These are phyloP conservation scores for Spheniscus humboldti DNA, from an alignment of 2,797 vertebrate genomes.

Conservation along the genomic window DNA sequence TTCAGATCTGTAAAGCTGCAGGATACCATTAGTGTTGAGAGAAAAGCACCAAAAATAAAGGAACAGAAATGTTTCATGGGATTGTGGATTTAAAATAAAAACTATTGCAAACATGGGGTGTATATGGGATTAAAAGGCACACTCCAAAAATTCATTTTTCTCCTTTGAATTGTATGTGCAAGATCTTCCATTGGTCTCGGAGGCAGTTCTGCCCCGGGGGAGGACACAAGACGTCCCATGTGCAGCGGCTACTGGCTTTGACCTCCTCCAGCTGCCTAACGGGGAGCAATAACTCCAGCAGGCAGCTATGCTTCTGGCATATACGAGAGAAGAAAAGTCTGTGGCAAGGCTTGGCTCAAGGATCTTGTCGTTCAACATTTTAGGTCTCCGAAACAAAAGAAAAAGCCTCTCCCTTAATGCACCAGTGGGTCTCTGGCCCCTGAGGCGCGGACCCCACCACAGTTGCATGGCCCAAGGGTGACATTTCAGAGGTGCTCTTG, in stretches of 20 bases:
- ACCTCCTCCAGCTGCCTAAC: not conserved
- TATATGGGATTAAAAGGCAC: not conserved
- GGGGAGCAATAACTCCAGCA: not conserved
- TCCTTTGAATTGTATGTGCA: conserved; percentile 25
- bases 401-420: not conserved
- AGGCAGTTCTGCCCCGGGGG: conserved; percentile 6
- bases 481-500: not conserved
- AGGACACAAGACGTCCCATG: conserved; percentile 10
- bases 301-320: not conserved
- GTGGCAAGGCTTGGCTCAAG: not conserved
- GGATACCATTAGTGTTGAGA: conserved; percentile 31
- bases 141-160: conserved; percentile 32
- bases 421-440: not conserved
- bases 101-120: not conserved
- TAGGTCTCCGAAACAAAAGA: not conserved
- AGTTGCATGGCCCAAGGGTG: not conserved
- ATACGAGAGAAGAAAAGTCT: not conserved
- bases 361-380: not conserved
- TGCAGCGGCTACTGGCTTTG: not conserved
- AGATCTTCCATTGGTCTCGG: conserved; percentile 32
- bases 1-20: conserved; percentile 63
- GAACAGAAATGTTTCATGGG: not conserved
- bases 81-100: conserved; percentile 26
- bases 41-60: conserved; percentile 31
- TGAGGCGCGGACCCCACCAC: accelerated